A percentile compares a stretch with the other conserved stretches of the same genome.
Evolutionary conservation across 2,888 invertebrate species (phyloP).

Genomic region (Stegana nigrithorax): DNA sequence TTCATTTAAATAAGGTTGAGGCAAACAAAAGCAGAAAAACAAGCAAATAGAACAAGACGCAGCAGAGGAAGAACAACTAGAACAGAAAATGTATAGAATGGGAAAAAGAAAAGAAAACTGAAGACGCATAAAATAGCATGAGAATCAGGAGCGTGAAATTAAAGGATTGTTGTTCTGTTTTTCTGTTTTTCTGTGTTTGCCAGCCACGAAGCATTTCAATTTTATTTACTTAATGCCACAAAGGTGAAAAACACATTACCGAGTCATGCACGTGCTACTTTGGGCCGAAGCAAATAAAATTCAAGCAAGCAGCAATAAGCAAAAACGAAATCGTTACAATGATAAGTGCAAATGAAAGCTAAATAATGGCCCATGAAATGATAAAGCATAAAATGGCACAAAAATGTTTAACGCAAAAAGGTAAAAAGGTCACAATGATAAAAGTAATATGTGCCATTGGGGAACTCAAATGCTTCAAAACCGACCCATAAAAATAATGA

Average conservation of each 20-base stretch:
- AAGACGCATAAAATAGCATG: no score
- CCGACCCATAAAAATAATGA: background rate
- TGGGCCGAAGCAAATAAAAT: no score
- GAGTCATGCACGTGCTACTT: background rate
- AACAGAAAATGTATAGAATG: background rate
- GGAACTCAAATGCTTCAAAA: no score
- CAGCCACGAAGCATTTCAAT: no score
- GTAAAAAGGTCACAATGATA: slow-evolving; percentile 3
- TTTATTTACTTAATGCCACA: background rate
- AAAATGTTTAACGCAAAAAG: no score
- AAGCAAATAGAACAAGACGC: background rate
- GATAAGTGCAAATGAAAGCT: background rate
- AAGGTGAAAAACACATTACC: background rate
- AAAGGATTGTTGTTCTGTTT: background rate
- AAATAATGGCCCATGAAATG: background rate
- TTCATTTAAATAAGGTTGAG: background rate
- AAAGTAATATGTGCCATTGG: background rate
- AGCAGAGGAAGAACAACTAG: background rate
- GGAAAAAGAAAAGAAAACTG: background rate
- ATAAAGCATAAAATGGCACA: background rate
- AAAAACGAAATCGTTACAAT: background rate
- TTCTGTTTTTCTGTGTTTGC: background rate
- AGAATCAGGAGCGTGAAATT: background rate
- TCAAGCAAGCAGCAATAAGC: no score
- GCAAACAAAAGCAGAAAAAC: background rate